phyloP scores from a whole-genome alignment of 2,113 vertebrate species.

The Xenopus borealis region DNA sequence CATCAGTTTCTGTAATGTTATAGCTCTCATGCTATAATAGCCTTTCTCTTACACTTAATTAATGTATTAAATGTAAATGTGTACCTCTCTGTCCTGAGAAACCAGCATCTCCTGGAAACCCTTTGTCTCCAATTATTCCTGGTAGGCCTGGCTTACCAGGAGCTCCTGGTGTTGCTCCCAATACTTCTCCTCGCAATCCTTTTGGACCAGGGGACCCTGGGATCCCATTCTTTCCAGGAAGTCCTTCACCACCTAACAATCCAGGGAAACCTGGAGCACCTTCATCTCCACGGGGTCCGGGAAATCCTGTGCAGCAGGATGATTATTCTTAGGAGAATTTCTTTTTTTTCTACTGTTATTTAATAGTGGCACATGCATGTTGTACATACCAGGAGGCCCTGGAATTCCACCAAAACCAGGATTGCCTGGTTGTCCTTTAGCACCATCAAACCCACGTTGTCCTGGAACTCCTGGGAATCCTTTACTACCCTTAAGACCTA shows the following conservation, averaged over 20 bases:
- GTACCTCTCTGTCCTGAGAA: slow-evolving; percentile 71
- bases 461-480: slow-evolving; percentile 74
- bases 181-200: slow-evolving; percentile 78
- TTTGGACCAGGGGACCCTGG: slow-evolving; percentile 77
- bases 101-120: slow-evolving; percentile 70
- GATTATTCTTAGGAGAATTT: too few relatives aligned
- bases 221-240: slow-evolving; percentile 71
- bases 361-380: not conserved
- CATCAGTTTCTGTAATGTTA: too few relatives aligned
- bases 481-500: slow-evolving; percentile 76
- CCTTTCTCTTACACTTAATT: too few relatives aligned
- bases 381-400: slow-evolving; percentile 75
- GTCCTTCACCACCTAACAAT: slow-evolving; percentile 68
- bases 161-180: slow-evolving; percentile 72
- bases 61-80: too few relatives aligned
- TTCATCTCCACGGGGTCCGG: slow-evolving; percentile 81
- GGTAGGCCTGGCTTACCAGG: slow-evolving; percentile 68
- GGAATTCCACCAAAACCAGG: slow-evolving; percentile 69
- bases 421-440: slow-evolving; percentile 79
- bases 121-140: slow-evolving; percentile 80
- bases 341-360: too few relatives aligned
- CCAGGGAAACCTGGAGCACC: slow-evolving; percentile 76
- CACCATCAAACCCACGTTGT: slow-evolving; percentile 73
- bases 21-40: too few relatives aligned
- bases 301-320: slow-evolving; percentile 71